Conservation (phyloP, 2,888 invertebrate genomes). For the Blastobasis lacticolella region DNA sequence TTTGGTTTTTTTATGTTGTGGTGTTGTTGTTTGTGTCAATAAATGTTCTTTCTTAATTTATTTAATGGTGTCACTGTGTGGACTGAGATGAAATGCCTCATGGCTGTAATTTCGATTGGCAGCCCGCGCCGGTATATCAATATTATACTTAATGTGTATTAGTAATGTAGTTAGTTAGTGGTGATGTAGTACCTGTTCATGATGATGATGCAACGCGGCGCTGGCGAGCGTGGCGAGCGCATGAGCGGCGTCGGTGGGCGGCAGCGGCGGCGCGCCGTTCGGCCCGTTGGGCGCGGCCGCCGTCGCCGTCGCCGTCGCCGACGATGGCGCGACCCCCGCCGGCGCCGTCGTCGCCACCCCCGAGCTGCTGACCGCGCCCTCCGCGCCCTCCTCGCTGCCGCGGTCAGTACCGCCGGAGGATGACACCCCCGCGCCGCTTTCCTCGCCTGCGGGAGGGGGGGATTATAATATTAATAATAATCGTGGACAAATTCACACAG, state of each 20-base stretch:
- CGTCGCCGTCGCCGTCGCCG: constrained; percentile 43
- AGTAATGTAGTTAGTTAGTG: too few species aligned
- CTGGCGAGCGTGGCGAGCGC: constrained; percentile 82
- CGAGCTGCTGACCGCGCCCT: constrained; percentile 35
- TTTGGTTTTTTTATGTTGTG: too few species aligned
- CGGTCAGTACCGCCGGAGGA: too few species aligned
- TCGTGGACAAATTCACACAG: too few species aligned
- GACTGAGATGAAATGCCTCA: too few species aligned
- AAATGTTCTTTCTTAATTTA: too few species aligned
- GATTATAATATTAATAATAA: too few species aligned
- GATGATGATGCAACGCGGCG: constrained; percentile 76
- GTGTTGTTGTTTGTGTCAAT: too few species aligned
- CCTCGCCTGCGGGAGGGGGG: constrained; percentile 1
- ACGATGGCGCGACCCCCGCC: constrained; percentile 21
- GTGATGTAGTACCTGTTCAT: constrained; percentile 41
- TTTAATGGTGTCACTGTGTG: too few species aligned
- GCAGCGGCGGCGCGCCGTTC: constrained; percentile 53
- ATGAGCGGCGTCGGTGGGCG: constrained; percentile 74
- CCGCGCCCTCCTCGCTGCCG: constrained; percentile 42
- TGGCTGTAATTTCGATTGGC: too few species aligned
- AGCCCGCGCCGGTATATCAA: too few species aligned
- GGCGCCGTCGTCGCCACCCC: constrained; percentile 13
- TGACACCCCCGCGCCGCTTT: neutral
- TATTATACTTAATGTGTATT: too few species aligned
- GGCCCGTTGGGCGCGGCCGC: constrained; percentile 30